phyloP scores from a whole-genome alignment of 2,113 vertebrate species.

The Barnardius zonarius region DNA sequence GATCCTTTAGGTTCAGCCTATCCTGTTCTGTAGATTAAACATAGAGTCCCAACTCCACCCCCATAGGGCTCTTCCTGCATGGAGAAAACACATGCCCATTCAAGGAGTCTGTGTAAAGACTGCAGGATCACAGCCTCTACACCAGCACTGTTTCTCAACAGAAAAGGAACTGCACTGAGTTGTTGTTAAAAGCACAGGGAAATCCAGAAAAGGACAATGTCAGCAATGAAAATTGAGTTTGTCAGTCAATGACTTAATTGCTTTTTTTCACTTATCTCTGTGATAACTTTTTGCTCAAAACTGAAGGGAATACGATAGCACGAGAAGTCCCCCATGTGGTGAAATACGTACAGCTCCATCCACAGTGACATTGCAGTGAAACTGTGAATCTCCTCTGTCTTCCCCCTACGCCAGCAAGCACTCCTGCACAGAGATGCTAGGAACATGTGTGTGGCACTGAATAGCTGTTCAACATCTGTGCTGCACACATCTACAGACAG shows the following conservation, averaged over 20 bases:
- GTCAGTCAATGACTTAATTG: not conserved
- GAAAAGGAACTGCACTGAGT: not conserved
- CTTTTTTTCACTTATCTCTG: not conserved
- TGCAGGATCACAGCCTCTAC: not conserved
- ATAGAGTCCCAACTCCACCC: not conserved
- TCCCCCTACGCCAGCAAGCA: not conserved
- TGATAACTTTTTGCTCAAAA: not conserved
- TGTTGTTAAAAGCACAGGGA: not conserved
- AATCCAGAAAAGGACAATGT: not conserved
- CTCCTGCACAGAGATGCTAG: not conserved
- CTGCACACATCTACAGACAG: not conserved
- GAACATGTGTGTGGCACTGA: not conserved
- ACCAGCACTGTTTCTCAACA: not conserved
- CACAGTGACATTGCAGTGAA: not conserved
- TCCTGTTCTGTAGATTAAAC: not conserved
- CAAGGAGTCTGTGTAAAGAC: not conserved
- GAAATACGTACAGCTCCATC: not conserved
- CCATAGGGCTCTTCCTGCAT: not conserved
- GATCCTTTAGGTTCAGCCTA: not conserved
- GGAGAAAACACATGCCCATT: not conserved
- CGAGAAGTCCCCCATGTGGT: not conserved
- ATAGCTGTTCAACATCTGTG: not conserved
- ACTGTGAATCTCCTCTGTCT: not conserved
- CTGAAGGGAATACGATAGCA: not conserved
- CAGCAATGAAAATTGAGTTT: not conserved